Base-by-base conservation (phyloP, 2,888 invertebrate genomes). In the Hanleya hanleyi region DNA sequence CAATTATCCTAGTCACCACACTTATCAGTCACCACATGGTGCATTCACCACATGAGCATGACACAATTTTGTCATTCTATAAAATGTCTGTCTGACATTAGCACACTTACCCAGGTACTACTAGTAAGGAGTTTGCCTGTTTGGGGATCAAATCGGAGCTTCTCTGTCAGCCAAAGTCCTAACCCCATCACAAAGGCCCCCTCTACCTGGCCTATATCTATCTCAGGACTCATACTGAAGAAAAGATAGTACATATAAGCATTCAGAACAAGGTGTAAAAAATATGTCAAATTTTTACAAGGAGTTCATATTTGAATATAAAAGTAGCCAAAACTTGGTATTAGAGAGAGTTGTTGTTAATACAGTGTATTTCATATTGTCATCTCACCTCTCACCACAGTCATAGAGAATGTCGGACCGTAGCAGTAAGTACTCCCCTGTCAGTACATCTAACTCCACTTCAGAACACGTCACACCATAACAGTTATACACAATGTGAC, bases 131-230 rank as follows among this genome's bases (percentile, higher is more conserved):
- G 88, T 80, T 92, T 92, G 0, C 96, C 96, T 4, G 93, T 94
- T 9, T 91, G 86, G 3, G 92, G 90, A 79, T 94, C 93, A 74
- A 93, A 94, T 0, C 94, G 90, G 29, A 94, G 86, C 79, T 95
- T 93, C 85, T 96, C 96, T 0, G 92, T 93, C 0, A 95, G 94
- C 93, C 94, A 95, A 82, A 94, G 95, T 1, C 96, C 96, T 9
- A 92, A 77, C 0, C 93, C 93, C 95, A 95, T 95, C 0, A 95
- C 91, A 79, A 95, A 95, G 0, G 95, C 95, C 92, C 95, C 96
- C 90, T 91, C 90, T 5, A 88, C 83, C 80, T 91, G 91, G 1
- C 91, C 91, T 22, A 91, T 81, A 80, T 91, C 91, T 12, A 89
- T 78, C 51, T 84, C 85, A n/a, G 88, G 88, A 67, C 84, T 88